phyloP scores from a whole-genome alignment of 2,797 vertebrate genomes.

The Catostomus latipinnis region DNA sequence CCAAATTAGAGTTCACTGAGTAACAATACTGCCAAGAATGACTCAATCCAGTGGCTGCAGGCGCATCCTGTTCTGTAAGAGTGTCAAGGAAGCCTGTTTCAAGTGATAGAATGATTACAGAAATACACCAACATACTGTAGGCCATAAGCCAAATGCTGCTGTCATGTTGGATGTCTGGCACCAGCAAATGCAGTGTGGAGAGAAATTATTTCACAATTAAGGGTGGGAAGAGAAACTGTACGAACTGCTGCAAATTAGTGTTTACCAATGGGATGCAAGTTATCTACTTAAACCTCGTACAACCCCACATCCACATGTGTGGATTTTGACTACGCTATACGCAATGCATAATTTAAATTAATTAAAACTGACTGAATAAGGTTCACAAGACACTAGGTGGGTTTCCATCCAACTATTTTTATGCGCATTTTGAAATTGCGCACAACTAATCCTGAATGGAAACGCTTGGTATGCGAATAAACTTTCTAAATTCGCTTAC shows the following conservation, averaged over 20 bases:
- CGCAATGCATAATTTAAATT: too few relatives aligned
- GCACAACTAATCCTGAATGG: too few relatives aligned
- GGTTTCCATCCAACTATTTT: too few relatives aligned
- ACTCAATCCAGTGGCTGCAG: slow-evolving; percentile 1
- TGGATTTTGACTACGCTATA: too few relatives aligned
- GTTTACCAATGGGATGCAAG: too few relatives aligned
- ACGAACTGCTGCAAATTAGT: slow-evolving; percentile 1
- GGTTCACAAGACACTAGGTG: too few relatives aligned
- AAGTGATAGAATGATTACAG: slow-evolving; percentile 24
- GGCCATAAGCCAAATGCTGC: slow-evolving; percentile 6
- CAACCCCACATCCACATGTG: too few relatives aligned
- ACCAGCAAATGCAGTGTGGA: not conserved
- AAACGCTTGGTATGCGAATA: too few relatives aligned
- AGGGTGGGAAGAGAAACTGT: not conserved
- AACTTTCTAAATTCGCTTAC: too few relatives aligned
- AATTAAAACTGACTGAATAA: too few relatives aligned
- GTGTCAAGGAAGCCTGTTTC: slow-evolving; percentile 8
- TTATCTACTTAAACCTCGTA: too few relatives aligned
- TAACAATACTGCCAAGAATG: slow-evolving; percentile 37
- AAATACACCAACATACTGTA: not conserved
- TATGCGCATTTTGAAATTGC: too few relatives aligned
- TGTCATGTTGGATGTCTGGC: slow-evolving; percentile 13
- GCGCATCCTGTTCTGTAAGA: not conserved
- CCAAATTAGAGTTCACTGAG: slow-evolving; percentile 53
- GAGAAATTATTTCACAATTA: slow-evolving; percentile 14